Percentiles rank a stretch among this genome's conserved stretches.
Evolutionary conservation across 2,888 invertebrate genomes (phyloP).

Genomic region (Uloborus plumipes): DNA sequence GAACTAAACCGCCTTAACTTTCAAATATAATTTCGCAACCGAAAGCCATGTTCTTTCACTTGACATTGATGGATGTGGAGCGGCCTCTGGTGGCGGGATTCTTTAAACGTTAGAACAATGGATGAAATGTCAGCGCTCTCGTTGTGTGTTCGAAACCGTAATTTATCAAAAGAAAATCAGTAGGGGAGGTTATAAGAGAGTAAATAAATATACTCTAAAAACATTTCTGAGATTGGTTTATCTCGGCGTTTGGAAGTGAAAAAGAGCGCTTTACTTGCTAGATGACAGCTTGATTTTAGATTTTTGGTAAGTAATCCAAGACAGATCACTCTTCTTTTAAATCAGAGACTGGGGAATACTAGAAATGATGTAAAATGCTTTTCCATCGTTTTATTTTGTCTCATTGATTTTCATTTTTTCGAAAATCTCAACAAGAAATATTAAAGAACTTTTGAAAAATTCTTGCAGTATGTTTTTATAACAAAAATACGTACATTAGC

Average conservation of each 20-base stretch:
- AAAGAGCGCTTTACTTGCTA: slow-evolving; percentile 23
- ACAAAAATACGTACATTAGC: too few relatives aligned
- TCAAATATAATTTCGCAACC: slow-evolving; percentile 63
- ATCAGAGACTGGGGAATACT: not conserved
- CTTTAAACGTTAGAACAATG: slow-evolving; percentile 56
- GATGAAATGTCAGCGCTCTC: slow-evolving; percentile 59
- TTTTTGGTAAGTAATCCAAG: slow-evolving; percentile 43
- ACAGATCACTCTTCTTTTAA: slow-evolving; percentile 13
- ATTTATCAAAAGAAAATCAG: slow-evolving; percentile 53
- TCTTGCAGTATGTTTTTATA: too few relatives aligned
- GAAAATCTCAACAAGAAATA: too few relatives aligned
- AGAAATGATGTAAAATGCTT: not conserved
- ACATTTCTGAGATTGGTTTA: slow-evolving; percentile 60
- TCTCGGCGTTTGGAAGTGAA: slow-evolving; percentile 17
- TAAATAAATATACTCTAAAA: slow-evolving; percentile 59
- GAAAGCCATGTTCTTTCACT: slow-evolving; percentile 44
- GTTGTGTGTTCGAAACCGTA: slow-evolving; percentile 36
- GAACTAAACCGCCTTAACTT: slow-evolving; percentile 44
- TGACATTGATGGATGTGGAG: slow-evolving; percentile 45
- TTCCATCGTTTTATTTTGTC: not conserved
- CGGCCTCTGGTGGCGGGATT: slow-evolving; percentile 52
- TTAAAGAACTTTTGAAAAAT: too few relatives aligned
- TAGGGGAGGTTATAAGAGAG: not conserved
- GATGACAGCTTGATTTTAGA: slow-evolving; percentile 56
- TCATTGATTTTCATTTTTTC: not conserved